Conservation (phyloP, 2,113 vertebrate genomes). For the Sylvilagus bachmani region DNA sequence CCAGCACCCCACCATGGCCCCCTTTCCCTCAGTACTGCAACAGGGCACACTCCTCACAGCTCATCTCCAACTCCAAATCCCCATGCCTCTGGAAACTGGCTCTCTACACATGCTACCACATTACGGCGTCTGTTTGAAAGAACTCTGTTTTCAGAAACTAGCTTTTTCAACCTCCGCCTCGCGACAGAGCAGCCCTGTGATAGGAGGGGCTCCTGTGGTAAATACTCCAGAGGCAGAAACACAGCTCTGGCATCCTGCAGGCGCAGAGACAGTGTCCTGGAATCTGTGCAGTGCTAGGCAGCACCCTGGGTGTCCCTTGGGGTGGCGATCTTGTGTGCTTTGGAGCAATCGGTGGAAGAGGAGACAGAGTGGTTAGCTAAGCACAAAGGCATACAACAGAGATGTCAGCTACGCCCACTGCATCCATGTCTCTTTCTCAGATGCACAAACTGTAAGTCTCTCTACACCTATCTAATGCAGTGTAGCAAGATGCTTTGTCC, state of each 20-base stretch:
- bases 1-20: not conserved
- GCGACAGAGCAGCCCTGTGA: not conserved
- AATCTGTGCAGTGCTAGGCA: not conserved
- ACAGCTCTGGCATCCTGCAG: not conserved
- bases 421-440: conserved; percentile 31
- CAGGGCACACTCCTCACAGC: conserved; percentile 21
- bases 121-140: conserved; percentile 15
- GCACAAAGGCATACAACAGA: not conserved
- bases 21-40: not conserved
- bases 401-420: not conserved
- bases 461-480: not conserved
- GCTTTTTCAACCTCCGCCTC: not conserved
- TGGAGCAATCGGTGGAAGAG: not conserved
- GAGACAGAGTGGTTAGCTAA: not conserved
- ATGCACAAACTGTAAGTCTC: not conserved
- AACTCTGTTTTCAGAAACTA: conserved; percentile 31
- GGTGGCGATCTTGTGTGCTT: not conserved
- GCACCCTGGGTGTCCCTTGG: not conserved
- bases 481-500: not conserved
- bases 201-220: not conserved
- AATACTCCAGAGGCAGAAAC: not conserved
- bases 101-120: conserved; percentile 28
- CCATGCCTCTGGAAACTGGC: conserved; percentile 26
- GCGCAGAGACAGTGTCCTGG: not conserved
- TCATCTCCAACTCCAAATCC: conserved; percentile 35